Conservation (phyloP, 2,797 vertebrate genomes). For the Poecilia velifera region DNA sequence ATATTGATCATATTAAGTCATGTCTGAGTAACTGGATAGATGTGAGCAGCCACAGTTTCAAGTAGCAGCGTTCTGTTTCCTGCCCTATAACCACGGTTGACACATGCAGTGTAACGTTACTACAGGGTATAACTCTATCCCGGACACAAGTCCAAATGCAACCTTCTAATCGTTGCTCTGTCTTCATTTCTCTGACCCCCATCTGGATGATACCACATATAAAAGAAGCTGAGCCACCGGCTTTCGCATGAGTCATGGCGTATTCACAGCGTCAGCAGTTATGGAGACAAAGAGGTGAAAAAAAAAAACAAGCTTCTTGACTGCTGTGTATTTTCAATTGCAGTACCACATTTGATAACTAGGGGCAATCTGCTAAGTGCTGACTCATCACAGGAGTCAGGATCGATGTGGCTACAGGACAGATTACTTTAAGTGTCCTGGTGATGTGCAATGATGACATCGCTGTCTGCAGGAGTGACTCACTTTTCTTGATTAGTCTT, state of each 20-base stretch:
- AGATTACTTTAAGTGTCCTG: slow-evolving; percentile 20
- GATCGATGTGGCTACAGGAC: slow-evolving; percentile 21
- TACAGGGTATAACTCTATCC: neutral
- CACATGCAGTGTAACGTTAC: neutral
- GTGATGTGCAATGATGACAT: slow-evolving; percentile 39
- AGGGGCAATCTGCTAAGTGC: neutral
- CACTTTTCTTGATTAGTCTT: neutral
- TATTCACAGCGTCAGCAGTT: neutral
- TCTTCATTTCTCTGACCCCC: neutral
- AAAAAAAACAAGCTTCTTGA: neutral
- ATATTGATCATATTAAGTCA: neutral
- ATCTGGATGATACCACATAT: neutral
- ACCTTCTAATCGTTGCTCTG: neutral
- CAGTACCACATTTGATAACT: neutral
- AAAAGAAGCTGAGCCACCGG: slow-evolving; percentile 1
- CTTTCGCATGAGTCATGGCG: neutral
- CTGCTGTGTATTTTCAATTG: neutral
- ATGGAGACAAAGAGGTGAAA: neutral
- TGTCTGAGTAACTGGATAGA: neutral
- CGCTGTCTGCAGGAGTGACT: slow-evolving; percentile 40
- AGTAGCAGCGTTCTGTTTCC: neutral
- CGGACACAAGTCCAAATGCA: neutral
- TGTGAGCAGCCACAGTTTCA: neutral
- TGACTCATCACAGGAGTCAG: slow-evolving; percentile 23
- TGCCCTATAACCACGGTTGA: neutral